These are phyloP conservation scores for Butorides virescens DNA, from an alignment of 2,113 vertebrate species.

Conservation along the genomic window DNA sequence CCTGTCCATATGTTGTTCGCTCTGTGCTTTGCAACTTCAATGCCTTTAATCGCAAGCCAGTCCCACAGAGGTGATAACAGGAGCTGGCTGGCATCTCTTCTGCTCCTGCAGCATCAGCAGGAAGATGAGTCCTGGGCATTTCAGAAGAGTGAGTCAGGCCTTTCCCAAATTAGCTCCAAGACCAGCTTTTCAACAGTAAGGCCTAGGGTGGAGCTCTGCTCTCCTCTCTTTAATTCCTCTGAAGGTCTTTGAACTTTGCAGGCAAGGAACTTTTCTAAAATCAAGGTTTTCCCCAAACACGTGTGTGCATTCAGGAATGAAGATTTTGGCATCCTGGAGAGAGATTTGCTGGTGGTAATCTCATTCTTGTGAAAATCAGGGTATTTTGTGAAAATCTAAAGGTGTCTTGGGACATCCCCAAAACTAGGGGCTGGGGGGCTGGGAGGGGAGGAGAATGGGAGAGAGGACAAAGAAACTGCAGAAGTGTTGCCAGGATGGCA, in stretches of 20 bases:
- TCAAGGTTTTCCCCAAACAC: not conserved
- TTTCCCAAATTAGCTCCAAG: constrained; percentile 33
- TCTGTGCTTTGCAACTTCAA: constrained; percentile 52
- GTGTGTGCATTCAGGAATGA: accelerated
- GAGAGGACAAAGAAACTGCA: not conserved
- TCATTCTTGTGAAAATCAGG: not conserved
- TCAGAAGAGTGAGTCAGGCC: not conserved
- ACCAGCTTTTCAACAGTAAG: not conserved
- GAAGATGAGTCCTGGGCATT: constrained; percentile 16
- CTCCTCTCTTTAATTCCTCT: not conserved
- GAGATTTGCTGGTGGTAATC: not conserved
- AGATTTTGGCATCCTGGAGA: not conserved
- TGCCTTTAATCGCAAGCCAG: constrained; percentile 47
- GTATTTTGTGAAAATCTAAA: not conserved
- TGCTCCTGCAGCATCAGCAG: constrained; percentile 54
- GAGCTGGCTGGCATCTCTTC: constrained; percentile 48
- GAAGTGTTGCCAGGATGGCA: not conserved
- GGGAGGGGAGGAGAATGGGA: not conserved
- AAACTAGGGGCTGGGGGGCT: not conserved
- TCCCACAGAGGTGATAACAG: constrained; percentile 60
- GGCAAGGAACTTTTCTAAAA: not conserved
- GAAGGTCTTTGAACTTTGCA: not conserved
- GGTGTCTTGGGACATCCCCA: not conserved
- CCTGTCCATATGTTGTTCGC: constrained; percentile 61
- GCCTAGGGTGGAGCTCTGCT: not conserved